Evolutionary conservation across 2,113 vertebrate genomes (phyloP).

Genomic region (Zootoca vivipara): DNA sequence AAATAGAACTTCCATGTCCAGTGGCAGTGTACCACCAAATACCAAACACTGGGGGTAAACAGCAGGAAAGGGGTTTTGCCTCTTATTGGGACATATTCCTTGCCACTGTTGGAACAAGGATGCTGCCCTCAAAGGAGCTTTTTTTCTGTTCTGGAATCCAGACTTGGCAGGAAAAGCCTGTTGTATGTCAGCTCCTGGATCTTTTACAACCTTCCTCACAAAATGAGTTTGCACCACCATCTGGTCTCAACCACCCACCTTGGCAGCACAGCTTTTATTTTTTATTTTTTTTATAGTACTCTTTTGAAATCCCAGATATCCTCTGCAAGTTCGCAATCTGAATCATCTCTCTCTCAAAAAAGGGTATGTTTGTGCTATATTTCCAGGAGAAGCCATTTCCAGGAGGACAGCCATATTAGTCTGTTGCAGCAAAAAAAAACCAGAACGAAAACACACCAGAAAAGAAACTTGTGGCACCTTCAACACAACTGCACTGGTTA

Average conservation of each 20-base stretch:
- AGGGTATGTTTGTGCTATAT: no score
- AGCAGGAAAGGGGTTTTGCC: background rate
- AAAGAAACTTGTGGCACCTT: background rate
- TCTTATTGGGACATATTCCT: no score
- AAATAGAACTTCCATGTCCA: background rate
- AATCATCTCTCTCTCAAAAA: background rate
- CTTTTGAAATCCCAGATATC: background rate
- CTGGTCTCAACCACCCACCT: background rate
- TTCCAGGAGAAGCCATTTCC: background rate
- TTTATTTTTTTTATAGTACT: background rate
- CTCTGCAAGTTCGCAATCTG: background rate
- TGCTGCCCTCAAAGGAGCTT: background rate
- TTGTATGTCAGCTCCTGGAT: background rate
- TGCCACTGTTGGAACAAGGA: background rate
- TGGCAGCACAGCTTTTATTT: no score
- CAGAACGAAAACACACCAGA: no score
- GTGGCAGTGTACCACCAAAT: background rate
- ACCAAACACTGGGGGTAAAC: background rate
- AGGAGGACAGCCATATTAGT: background rate
- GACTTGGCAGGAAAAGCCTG: background rate
- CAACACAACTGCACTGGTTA: background rate
- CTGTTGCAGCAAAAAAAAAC: background rate
- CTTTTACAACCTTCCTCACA: background rate
- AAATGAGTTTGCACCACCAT: background rate
- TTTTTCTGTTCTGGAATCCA: background rate